A percentile compares a stretch with the other conserved stretches of the same genome.
Conservation (phyloP, 2,113 vertebrate genomes). For the Stercorarius parasiticus region DNA sequence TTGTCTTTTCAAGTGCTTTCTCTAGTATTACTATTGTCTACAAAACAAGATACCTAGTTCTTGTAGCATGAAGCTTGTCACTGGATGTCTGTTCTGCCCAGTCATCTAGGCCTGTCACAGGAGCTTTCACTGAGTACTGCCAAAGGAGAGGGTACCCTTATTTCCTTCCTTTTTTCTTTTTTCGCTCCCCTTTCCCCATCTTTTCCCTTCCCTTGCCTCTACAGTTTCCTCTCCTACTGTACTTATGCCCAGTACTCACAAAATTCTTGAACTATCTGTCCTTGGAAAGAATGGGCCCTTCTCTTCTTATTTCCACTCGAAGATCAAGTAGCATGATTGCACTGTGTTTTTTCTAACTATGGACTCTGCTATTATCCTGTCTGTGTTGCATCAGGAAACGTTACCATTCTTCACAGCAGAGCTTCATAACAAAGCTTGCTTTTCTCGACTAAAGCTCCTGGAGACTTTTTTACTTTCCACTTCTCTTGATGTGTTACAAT, state of each 20-base stretch:
- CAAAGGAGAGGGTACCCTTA: background rate
- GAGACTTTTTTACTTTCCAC: background rate
- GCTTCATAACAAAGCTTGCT: background rate
- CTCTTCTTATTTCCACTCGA: background rate
- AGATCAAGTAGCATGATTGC: background rate
- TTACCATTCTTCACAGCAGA: background rate
- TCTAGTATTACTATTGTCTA: background rate
- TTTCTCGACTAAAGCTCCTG: background rate
- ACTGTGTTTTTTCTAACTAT: background rate
- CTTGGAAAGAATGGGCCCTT: background rate
- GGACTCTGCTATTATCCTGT: background rate
- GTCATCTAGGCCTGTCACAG: background rate
- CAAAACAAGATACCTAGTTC: background rate
- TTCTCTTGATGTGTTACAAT: background rate
- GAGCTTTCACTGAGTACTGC: background rate
- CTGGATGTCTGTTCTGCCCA: background rate
- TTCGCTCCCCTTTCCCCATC: background rate
- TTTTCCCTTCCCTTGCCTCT: background rate
- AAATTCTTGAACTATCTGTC: background rate
- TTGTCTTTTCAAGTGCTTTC: background rate
- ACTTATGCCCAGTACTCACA: background rate
- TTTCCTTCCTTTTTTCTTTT: background rate
- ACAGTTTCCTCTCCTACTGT: background rate
- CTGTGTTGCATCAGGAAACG: rapidly evolving
- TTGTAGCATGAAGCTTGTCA: rapidly evolving